Evolutionary conservation across 2,797 vertebrate species (phyloP), one percentile per base, ranked within the genome.

Genomic region (Lerista edwardsae): DNA sequence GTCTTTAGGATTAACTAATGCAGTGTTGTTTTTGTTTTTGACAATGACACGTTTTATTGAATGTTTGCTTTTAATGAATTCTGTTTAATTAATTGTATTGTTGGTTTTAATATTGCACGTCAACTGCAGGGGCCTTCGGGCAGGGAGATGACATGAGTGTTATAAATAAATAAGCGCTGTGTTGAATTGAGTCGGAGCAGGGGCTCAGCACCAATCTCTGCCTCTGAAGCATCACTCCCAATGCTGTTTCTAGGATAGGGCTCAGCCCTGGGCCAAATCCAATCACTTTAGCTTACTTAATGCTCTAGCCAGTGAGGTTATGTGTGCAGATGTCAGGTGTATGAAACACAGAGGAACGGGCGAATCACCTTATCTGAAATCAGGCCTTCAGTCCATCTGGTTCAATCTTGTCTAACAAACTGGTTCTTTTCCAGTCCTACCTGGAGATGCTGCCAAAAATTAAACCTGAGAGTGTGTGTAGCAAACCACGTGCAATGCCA

Each of bases 51-150:
- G 27, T 78, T 51, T 79, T 47, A 69, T 68, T n/a, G 73, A 64
- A 68, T 47, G 19, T 78, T 69, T 72, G 55, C 19, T 62, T 62
- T 78, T 84, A 62, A 78, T 78, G 67, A 71, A 47, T 84, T 79
- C 75, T 39, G 67, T 62, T 84, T 84, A 84, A 78, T 84, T 84
- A 84, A 78, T 78, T 71, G 83, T 51, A 64, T 78, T 78, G 67
- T 64, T 78, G 55, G 44, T 41, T 80, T 67, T 80, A 73, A 36
- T 75, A 80, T 74, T 85, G 77, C 14, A 62, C 71, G 67, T 36
- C 75, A 78, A 57, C 55, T 25, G 17, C 9, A 27, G 36, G 47
- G 41, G 67, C 39, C 39, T 84, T 61, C 39, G 11, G 75, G 65
- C 83, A 27, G 64, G 68, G 34, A 59, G 82, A 27, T 36, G 23